A percentile compares a stretch with the other conserved stretches of the same genome.
Conservation (phyloP, 2,797 vertebrate species). For the Gastrophryne carolinensis region DNA sequence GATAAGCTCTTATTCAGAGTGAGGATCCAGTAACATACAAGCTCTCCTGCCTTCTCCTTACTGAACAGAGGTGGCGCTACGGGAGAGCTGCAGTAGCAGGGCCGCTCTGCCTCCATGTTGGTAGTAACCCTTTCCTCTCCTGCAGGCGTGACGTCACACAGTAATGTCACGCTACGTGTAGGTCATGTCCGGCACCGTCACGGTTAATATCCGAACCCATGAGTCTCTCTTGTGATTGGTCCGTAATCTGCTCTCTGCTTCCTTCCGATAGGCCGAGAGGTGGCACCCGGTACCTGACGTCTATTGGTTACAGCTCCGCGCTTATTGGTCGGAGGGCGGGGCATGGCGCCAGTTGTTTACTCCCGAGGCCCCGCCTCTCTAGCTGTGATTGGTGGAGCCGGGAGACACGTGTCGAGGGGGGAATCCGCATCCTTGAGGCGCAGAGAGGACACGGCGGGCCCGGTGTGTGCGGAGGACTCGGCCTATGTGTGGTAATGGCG, state of each 20-base stretch:
- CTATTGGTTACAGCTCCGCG: not conserved
- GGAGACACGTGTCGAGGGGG: not conserved
- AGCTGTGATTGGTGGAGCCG: not conserved
- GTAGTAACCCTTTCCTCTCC: not conserved
- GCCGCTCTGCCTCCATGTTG: not conserved
- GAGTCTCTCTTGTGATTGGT: not conserved
- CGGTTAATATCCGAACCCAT: not conserved
- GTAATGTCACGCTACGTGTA: not conserved
- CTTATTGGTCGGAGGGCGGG: not conserved
- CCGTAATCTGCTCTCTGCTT: not conserved
- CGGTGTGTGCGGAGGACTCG: not conserved
- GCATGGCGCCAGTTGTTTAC: slow-evolving; percentile 26
- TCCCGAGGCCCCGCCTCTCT: not conserved
- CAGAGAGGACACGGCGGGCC: slow-evolving; percentile 1
- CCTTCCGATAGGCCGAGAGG: not conserved
- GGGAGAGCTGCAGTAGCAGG: not conserved
- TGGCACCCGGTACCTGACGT: not conserved
- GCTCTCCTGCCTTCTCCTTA: too few relatives aligned
- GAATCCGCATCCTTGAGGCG: not conserved
- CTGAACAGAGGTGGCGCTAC: not conserved
- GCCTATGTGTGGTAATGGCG: not conserved
- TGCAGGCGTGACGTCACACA: not conserved
- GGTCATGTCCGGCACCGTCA: not conserved
- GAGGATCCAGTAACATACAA: too few relatives aligned
- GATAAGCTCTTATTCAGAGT: too few relatives aligned